Base-by-base conservation (phyloP, 2,888 invertebrate species). In the Trichacis sp. region DNA sequence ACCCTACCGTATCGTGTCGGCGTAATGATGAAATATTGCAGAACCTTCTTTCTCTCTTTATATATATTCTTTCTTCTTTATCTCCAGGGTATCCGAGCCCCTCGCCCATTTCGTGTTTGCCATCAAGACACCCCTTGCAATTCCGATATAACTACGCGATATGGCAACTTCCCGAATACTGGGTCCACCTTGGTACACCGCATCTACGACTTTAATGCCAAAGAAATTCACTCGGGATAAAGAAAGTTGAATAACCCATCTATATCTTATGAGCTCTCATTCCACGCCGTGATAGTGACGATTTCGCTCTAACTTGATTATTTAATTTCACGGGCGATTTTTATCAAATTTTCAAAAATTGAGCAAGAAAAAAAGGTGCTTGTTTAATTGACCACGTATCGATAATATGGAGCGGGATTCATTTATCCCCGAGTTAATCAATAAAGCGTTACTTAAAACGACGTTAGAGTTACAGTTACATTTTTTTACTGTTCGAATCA, bases 1-100 rank as follows among this genome's bases (percentile, higher is more conserved):
- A 81, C 80, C 81, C 81, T 81, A 80, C 75, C 78, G 63, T 46
- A 46, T 74, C 69, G 75, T 79, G 82, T 82, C 81, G 76, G 74
- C 61, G 73, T 84, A 83, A 84, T 82, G 83, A 83, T 83, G 83
- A 84, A 84, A 83, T 83, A 83, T 83, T 77, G 78, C 77, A 58
- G 67, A 67, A 70, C 70, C 14, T 14, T 40, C 3, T 24, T 24
- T 24, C 63, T 68, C 59, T 62, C n/a, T n/a, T n/a, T n/a, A n/a
- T n/a, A n/a, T n/a, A n/a, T n/a, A n/a, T n/a, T n/a, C 14, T 14
- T 40, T 5, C 8, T 24, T 24, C 63, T 68, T 56, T 62, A 62
- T 54, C 59, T 67, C 63, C 65, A 59, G 69, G 68, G 74, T 68
- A 69, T 54, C 62, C 70, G 69, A 72, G 74, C 73, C 72, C 76